Conservation (phyloP, 2,113 vertebrate genomes). For the Onychostoma macrolepis region DNA sequence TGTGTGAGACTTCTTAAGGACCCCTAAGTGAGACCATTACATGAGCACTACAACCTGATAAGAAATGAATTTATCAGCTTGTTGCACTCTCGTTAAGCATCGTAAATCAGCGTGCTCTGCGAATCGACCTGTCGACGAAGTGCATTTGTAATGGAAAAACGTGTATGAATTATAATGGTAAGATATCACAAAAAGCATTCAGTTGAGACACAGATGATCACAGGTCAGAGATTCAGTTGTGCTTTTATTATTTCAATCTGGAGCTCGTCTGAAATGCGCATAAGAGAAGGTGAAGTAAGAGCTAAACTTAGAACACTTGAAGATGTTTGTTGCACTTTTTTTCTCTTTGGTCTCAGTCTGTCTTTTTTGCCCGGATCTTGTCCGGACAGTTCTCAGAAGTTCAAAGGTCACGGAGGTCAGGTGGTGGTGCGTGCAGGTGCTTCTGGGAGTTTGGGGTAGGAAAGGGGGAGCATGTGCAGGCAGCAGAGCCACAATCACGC, state of each 20-base stretch:
- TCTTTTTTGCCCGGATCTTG: background rate
- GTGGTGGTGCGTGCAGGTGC: conserved; percentile 71
- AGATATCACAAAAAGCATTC: conserved; percentile 28
- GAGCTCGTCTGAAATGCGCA: conserved; percentile 10
- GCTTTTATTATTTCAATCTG: conserved; percentile 44
- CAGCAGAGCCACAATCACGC: conserved; percentile 73
- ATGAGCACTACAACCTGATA: background rate
- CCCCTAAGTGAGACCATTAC: conserved; percentile 24
- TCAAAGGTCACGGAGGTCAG: conserved; percentile 51
- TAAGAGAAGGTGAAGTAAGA: conserved; percentile 15
- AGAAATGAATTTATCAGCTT: conserved; percentile 4
- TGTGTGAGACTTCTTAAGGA: conserved; percentile 1
- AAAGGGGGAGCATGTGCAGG: conserved; percentile 44
- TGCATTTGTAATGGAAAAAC: conserved; percentile 33
- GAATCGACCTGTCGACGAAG: background rate
- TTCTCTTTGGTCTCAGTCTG: background rate
- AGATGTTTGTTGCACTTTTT: conserved; percentile 12
- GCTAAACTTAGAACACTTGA: conserved; percentile 15
- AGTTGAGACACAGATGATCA: background rate
- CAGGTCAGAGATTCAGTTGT: background rate
- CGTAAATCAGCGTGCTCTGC: background rate
- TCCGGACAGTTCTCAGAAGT: background rate
- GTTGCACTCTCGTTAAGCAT: background rate
- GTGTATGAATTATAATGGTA: conserved; percentile 1
- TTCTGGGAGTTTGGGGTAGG: background rate